A percentile compares a stretch with the other conserved stretches of the same genome.
Conservation (phyloP, 2,797 vertebrate genomes). For the Pseudotriccus pelzelni region DNA sequence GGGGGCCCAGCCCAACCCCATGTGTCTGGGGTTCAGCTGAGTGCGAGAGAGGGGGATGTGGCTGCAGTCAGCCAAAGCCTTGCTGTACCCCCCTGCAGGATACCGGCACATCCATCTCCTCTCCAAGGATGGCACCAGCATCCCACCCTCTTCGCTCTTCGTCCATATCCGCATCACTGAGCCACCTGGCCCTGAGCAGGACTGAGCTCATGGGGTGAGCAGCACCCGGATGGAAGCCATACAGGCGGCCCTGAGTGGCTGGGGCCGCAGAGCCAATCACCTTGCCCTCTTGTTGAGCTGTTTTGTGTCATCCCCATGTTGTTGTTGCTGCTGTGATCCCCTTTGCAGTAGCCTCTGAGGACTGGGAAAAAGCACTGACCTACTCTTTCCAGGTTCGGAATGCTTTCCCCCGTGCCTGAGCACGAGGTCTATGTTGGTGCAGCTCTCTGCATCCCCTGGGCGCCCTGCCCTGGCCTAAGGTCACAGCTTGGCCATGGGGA, state of each 20-base stretch:
- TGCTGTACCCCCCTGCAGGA: neutral
- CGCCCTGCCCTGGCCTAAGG: rapidly evolving
- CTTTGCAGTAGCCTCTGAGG: neutral
- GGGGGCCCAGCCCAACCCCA: neutral
- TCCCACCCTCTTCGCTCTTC: constrained; percentile 89
- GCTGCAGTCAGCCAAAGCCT: neutral
- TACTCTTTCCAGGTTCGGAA: neutral
- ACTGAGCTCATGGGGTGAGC: neutral
- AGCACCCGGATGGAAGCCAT: neutral
- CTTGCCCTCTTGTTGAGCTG: neutral
- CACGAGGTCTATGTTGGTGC: neutral
- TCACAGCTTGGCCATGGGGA: neutral
- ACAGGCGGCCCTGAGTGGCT: rapidly evolving
- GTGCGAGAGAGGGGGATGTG: neutral
- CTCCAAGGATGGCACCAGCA: constrained; percentile 88
- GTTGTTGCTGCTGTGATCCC: neutral
- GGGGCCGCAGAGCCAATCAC: neutral
- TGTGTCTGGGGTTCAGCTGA: neutral
- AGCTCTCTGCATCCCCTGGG: rapidly evolving
- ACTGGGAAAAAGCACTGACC: neutral
- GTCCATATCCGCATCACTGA: constrained; percentile 82
- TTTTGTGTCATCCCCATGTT: neutral
- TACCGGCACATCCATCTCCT: constrained; percentile 63
- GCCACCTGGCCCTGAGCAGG: neutral
- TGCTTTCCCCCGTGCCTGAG: neutral